These are phyloP conservation scores for Lysiphlebus fabarum DNA, from an alignment of 1,140 invertebrate genomes.

Conservation along the genomic window DNA sequence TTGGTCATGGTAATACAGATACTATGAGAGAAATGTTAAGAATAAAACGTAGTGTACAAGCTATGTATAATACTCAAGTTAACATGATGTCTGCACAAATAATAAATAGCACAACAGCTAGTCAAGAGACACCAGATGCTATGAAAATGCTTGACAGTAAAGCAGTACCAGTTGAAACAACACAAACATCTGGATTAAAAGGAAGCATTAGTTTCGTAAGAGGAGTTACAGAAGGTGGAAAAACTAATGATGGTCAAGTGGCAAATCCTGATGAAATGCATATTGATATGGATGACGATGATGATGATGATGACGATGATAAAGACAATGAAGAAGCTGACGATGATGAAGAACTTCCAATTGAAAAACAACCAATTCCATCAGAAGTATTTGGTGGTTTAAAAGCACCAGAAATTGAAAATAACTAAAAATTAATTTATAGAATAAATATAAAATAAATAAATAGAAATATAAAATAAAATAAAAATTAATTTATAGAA, in stretches of 20 bases:
- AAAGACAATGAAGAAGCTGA: conserved; percentile 56
- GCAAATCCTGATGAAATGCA: conserved; percentile 94
- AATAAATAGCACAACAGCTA: conserved; percentile 71
- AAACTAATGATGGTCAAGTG: conserved; percentile 62
- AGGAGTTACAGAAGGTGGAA: conserved; percentile 77
- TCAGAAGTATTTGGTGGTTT: conserved; percentile 84
- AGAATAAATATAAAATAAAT: too few species aligned
- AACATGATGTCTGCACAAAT: conserved; percentile 99
- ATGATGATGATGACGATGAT: conserved; percentile 66
- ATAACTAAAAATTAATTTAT: conserved; percentile 8
- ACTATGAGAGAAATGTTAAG: conserved; percentile 98
- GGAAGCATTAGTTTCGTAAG: conserved; percentile 80
- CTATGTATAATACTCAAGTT: conserved; percentile 93
- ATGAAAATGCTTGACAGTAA: conserved; percentile 87
- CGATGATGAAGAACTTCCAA: conserved; percentile 58
- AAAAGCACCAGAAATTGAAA: conserved; percentile 34
- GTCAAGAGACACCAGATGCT: conserved; percentile 71
- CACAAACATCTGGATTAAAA: conserved; percentile 49
- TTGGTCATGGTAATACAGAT: conserved; percentile 99
- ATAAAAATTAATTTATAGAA: too few species aligned
- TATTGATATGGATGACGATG: conserved; percentile 75
- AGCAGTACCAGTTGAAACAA: conserved; percentile 50
- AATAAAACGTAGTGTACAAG: conserved; percentile 95
- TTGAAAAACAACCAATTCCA: conserved; percentile 79
- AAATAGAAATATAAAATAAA: too few species aligned